Conservation (phyloP, 2,113 vertebrate genomes). For the Chaenocephalus aceratus region DNA sequence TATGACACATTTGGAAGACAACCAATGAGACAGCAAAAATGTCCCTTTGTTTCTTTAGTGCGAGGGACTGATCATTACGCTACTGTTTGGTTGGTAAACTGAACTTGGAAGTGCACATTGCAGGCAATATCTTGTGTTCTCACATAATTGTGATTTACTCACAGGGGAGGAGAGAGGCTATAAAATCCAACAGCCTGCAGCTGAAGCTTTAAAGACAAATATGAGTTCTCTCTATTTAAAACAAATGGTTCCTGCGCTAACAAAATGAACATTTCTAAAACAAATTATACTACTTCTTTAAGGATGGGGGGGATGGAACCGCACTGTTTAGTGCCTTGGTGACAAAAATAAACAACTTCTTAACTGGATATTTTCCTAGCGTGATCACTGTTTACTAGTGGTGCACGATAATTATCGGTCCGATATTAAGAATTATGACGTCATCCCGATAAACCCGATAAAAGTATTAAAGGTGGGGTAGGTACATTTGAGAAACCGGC, state of each 20-base stretch:
- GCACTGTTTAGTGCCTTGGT: not conserved
- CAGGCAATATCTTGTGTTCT: conserved; percentile 57
- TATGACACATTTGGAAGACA: conserved; percentile 55
- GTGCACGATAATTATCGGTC: no score
- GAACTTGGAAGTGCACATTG: conserved; percentile 51
- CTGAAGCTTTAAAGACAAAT: conserved; percentile 44
- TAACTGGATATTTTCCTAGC: conserved; percentile 8
- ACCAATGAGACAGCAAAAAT: conserved; percentile 41
- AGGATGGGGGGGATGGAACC: conserved; percentile 3
- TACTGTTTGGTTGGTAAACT: conserved; percentile 22
- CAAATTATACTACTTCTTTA: conserved; percentile 15
- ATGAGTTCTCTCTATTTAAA: conserved; percentile 41
- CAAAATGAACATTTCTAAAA: conserved; percentile 30
- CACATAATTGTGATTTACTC: conserved; percentile 50
- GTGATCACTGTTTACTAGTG: not conserved
- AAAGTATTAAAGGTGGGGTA: no score
- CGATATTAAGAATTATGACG: no score
- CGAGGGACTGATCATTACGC: conserved; percentile 50
- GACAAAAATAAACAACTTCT: conserved; percentile 8
- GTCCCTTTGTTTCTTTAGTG: conserved; percentile 28
- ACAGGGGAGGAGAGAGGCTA: conserved; percentile 51
- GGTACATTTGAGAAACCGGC: no score
- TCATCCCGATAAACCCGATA: no score
- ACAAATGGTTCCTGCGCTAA: conserved; percentile 36
- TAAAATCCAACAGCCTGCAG: conserved; percentile 58